Evolutionary conservation across 30 jellyfish, hydroid and myxozoan genomes (phyloP), one percentile per base, ranked within the genome.

Genomic region (Catostylus mosaicus): DNA sequence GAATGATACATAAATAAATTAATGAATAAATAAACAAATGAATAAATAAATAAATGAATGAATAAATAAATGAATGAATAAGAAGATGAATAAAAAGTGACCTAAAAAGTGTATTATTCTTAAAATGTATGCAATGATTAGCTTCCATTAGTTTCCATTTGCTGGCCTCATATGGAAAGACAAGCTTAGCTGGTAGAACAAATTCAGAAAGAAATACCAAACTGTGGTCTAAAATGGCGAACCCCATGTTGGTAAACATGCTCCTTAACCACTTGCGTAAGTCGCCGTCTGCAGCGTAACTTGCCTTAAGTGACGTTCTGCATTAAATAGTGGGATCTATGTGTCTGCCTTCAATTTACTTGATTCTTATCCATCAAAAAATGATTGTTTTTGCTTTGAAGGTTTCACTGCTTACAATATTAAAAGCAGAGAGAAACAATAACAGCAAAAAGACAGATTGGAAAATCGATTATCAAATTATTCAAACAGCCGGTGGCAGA

Each of bases 401-500:
- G 86, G 86, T 75, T 75, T 31, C 64, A 35, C 75, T 75, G 22
- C 45, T 75, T 3, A 30, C 86, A 2, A 63, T 75, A 7, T 27
- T 75, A 24, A 65, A 33, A n/a, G 37, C 43, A 5, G 46, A 75
- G 24, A 23, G 24, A 19, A 20, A 20, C n/a, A 29, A 36, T n/a
- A 30, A 7, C 33, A 29, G 26, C n/a, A 43, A 26, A 34, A 33
- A 3, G 45, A 38, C 45, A 27, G 22, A n/a, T 6, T 75, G 86
- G 86, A 38, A 18, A 47, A 54, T 65, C 62, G 43, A 23, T 31
- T 60, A 64, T 34, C 96, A 85, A 34, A 56, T 47, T 34, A 85
- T 85, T 40, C 89, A 85, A 65, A 77, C 89, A 29, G 89, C 83
- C 31, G 80, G 29, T 62, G 90, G 85, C n/a, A 64, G 78, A 50